Base-by-base conservation (phyloP, 2,888 invertebrate species). In the Melitaea athalia region DNA sequence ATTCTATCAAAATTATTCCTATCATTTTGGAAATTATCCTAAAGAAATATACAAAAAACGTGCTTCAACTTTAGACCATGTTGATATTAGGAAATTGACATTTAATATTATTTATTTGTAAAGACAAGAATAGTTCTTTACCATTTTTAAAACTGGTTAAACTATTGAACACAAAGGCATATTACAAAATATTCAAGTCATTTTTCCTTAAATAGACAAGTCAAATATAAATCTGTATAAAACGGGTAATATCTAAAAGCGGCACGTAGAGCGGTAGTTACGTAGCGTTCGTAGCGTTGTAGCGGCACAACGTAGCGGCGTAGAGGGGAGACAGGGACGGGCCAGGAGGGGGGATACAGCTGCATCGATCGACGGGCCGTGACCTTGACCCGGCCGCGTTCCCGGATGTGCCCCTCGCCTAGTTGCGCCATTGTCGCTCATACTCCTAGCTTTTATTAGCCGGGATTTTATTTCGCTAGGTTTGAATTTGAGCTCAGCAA, bases 331-430 rank as follows among this genome's bases (percentile, higher is more conserved):
- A 74, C 71, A 70, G 75, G 81, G 79, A 79, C 83, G 81, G 81
- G 82, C 80, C 33, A 33, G 79, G 81, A 79, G 81, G 85, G 86
- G 85, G 86, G 85, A 83, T 87, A 88, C 88, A 88, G 94, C 94
- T 94, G 93, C 93, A 94, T 94, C 94, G 94, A 94, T 94, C 94
- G 91, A 85, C 88, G 86, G 88, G 86, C 92, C 93, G 93, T 94
- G 94, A 94, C 94, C 94, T 94, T 94, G 94, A 94, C 94, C 94
- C 86, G 94, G 86, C 91, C 92, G 91, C 89, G 87, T 89, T 91
- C 92, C 92, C 92, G 91, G 92, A 89, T 90, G 87, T 88, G 81
- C 85, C 76, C 76, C 81, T 86, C 83, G 85, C 86, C 87, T 83
- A 86, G 85, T 87, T 87, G 86, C 87, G 87, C 88, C 81, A 87